Percentiles rank a stretch among this genome's conserved stretches.
Evolutionary conservation across 2,113 vertebrate species (phyloP).

Genomic region (Crocuta crocuta): DNA sequence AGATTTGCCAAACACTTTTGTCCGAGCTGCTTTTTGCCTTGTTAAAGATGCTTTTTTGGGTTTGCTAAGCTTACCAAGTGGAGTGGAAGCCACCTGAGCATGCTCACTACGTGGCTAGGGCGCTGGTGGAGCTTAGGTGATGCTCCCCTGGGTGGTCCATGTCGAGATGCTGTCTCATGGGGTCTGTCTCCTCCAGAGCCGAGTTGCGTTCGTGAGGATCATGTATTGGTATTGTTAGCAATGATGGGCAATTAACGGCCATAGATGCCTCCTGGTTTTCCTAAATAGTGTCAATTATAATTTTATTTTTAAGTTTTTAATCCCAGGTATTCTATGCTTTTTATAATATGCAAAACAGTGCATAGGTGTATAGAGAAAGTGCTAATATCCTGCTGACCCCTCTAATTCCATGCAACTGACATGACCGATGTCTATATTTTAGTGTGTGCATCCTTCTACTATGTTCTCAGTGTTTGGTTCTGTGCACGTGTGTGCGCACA

Average conservation of each 20-base stretch:
- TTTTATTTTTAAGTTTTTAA: not conserved
- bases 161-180: not conserved
- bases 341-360: not conserved
- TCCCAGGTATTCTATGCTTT: not conserved
- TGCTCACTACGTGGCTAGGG: not conserved
- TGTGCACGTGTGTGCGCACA: fast-evolving
- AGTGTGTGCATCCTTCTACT: not conserved
- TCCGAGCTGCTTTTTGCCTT: not conserved
- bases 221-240: not conserved
- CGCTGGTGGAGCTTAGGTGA: not conserved
- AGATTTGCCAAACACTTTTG: not conserved
- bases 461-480: not conserved
- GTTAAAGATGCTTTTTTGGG: not conserved
- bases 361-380: not conserved
- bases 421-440: not conserved
- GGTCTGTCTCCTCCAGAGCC: not conserved
- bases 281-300: not conserved
- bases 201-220: not conserved
- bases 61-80: not conserved
- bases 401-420: not conserved
- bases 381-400: not conserved
- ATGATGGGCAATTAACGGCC: fast-evolving
- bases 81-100: not conserved
- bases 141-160: not conserved
- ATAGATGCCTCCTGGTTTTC: not conserved